These are phyloP conservation scores for Furnarius figulus DNA, from an alignment of 2,113 vertebrate genomes.

Conservation along the genomic window DNA sequence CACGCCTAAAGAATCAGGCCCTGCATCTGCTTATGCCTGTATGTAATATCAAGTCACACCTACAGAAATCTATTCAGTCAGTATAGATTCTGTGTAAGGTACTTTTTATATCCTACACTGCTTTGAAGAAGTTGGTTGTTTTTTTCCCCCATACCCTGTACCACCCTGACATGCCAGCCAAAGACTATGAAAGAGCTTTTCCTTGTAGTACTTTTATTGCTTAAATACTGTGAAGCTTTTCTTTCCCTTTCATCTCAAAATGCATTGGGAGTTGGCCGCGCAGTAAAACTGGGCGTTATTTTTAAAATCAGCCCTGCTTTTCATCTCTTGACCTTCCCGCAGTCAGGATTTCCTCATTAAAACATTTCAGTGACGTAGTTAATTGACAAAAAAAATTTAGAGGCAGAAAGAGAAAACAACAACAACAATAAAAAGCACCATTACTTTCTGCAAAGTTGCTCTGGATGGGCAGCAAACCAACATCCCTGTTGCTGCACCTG, in stretches of 20 bases:
- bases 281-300: constrained; percentile 58
- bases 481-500: background rate
- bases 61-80: background rate
- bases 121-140: constrained; percentile 39
- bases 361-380: constrained; percentile 11
- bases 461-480: background rate
- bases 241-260: constrained; percentile 45
- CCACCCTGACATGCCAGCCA: background rate
- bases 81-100: background rate
- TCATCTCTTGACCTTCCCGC: constrained; percentile 38
- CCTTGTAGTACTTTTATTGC: constrained; percentile 32
- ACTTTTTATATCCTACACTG: background rate
- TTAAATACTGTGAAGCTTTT: constrained; percentile 26
- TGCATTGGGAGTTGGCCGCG: background rate
- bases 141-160: background rate
- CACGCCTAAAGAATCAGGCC: constrained; percentile 34
- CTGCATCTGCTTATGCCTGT: background rate
- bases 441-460: constrained; percentile 22
- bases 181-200: constrained; percentile 30
- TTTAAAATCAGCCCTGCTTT: constrained; percentile 57
- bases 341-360: constrained; percentile 61
- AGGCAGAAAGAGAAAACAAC: background rate
- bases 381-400: background rate
- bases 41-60: background rate
- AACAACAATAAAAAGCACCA: background rate